A percentile compares a stretch with the other conserved stretches of the same genome.
phyloP scores from a whole-genome alignment of 2,797 vertebrate species.

The Eospalax fontanierii region DNA sequence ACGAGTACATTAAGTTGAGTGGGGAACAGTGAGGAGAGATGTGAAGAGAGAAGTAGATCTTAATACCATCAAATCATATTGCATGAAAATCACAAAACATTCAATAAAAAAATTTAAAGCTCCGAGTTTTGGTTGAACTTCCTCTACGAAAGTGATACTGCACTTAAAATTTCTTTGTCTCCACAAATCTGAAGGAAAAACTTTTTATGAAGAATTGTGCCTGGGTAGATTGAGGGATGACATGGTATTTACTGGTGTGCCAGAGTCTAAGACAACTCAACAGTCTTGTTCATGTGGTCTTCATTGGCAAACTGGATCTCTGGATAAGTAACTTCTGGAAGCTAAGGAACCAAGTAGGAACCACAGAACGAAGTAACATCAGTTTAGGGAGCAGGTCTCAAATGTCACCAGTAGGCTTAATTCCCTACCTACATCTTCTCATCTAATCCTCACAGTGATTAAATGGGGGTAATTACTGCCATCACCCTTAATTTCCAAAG shows the following conservation, averaged over 20 bases:
- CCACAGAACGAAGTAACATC: neutral
- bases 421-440: neutral
- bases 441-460: neutral
- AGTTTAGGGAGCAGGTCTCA: neutral
- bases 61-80: too few species aligned
- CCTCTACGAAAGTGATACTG: slow-evolving; percentile 34
- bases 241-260: neutral
- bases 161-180: slow-evolving; percentile 40
- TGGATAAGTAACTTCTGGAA: neutral
- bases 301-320: neutral
- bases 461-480: neutral
- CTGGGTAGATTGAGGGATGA: neutral
- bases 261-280: neutral
- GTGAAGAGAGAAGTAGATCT: too few species aligned
- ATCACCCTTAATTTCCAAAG: neutral
- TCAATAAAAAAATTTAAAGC: neutral
- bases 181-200: neutral
- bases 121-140: slow-evolving; percentile 16
- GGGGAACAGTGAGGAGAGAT: too few species aligned
- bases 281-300: neutral
- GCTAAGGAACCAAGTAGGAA: neutral
- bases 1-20: too few species aligned
- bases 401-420: neutral
- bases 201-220: neutral
- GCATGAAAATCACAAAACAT: too few species aligned